Evolutionary conservation across 2,113 vertebrate genomes (phyloP), one percentile per base, ranked within the genome.

Genomic region (Ginglymostoma cirratum): DNA sequence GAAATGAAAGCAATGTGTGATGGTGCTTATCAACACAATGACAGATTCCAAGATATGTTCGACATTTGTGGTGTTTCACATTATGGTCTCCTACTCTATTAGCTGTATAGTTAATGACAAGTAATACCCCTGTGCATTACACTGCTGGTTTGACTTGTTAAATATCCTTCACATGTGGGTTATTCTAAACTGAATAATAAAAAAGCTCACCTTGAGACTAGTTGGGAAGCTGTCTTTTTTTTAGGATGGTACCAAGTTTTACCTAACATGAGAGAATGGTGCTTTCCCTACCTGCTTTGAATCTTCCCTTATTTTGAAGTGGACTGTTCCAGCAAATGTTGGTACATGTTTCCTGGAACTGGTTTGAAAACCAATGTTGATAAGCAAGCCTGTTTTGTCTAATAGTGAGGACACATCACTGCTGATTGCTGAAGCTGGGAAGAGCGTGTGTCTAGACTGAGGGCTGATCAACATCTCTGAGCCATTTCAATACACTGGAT

Each of bases 321-420:
- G 93, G 93, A 95, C 93, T 72, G 30, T 69, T 72, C 93, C 93
- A 95, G 93, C 67, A 95, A 70, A 45, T 95, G 93, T 72, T 70
- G 93, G 93, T 95, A 72, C 66, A 95, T 72, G 93, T 72, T 95
- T 72, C 48, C 93, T 95, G 67, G 93, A 72, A 61, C 67, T 45
- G 93, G 38, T 95, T 95, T 95, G 93, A 95, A 89, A 95, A 48
- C 66, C 66, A 30, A 48, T 94, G 93, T 48, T 48, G 93, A 95
- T 95, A 42, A 72, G 67, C 93, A 94, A 70, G 23, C 23, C 93
- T 42, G 42, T 95, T 70, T 95, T 30, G 67, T 70, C 67, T 70
- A 72, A 95, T 95, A 48, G n/a, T 67, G 92, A 95, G 67, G 67
- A 70, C 93, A 95, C 93, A 95, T 95, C 93, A 95, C 38, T 72